Evolutionary conservation across 1,140 invertebrate genomes (phyloP), one percentile per base, ranked within the genome.

Genomic region (Reticulitermes speratus): DNA sequence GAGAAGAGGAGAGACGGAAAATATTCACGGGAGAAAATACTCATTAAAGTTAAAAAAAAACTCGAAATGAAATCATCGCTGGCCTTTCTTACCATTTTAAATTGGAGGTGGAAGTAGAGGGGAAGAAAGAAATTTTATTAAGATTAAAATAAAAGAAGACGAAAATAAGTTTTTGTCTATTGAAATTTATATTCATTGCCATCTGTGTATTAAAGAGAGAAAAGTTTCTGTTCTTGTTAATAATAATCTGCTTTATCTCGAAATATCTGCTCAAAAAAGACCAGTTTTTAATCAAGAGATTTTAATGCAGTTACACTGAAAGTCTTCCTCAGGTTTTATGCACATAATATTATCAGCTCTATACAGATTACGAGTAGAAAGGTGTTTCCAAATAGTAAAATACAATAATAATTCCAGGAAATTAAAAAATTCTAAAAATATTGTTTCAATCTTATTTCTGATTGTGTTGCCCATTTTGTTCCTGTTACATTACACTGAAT

Each of bases 11-110:
- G 25, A 75, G 65, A 75, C 1, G 65, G 65, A 30, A 30, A 30
- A 75, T n/a, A 75, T 75, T 25, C 65, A 75, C 65, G 65, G 25
- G 14, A 25, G 14, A 75, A 75, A 75, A 75, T 75, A 75, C n/a
- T 75, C 65, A 75, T 75, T 75, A 75, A 75, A 75, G 65, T 75
- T 75, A 75, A 75, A 75, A 75, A 75, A 75, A 75, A 75, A 75
- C 65, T 75, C 65, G 30, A 75, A 75, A 75, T 75, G 65, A 75
- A 75, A 75, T 75, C 65, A 75, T 75, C n/a, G 65, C n/a, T 75
- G 65, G n/a, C 65, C 65, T 25, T 75, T 9, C 25, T 75, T 75
- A 75, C 65, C 65, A 75, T 75, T 75, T 75, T 75, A 75, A 75
- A 75, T 75, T 75, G 65, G 65, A 75, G 65, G 25, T n/a, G 65